Percentiles rank a stretch among this genome's conserved stretches.
phyloP scores from a whole-genome alignment of 2,888 invertebrate genomes.

The Ochropacha duplaris region DNA sequence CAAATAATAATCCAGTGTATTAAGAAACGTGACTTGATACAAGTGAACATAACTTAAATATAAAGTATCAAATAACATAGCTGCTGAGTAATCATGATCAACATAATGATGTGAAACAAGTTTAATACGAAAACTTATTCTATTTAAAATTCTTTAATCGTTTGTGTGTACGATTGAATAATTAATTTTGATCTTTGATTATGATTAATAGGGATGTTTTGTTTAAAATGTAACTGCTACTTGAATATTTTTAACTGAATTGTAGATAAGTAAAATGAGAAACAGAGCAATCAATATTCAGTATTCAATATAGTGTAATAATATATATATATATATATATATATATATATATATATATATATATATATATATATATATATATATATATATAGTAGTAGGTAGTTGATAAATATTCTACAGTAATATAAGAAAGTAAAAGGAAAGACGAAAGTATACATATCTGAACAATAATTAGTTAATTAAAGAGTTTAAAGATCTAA shows the following conservation, averaged over 20 bases:
- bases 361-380: too few relatives aligned
- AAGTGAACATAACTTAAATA: conserved; percentile 1
- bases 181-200: background rate
- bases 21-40: conserved; percentile 12
- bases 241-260: too few relatives aligned
- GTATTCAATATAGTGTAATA: too few relatives aligned
- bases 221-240: background rate
- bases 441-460: background rate
- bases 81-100: conserved; percentile 27
- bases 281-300: too few relatives aligned
- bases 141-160: conserved; percentile 2
- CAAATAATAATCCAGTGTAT: conserved; percentile 8
- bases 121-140: conserved; percentile 1
- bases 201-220: background rate
- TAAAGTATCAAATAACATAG: conserved; percentile 30
- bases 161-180: background rate
- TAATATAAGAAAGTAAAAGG: background rate
- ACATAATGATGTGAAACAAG: conserved; percentile 9
- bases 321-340: too few relatives aligned
- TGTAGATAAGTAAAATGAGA: too few relatives aligned
- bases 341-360: too few relatives aligned
- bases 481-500: background rate
- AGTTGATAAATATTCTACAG: too few relatives aligned
- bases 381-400: too few relatives aligned
- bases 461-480: background rate